Evolutionary conservation across 2,113 vertebrate species (phyloP).

Genomic region (Hydropotes inermis): DNA sequence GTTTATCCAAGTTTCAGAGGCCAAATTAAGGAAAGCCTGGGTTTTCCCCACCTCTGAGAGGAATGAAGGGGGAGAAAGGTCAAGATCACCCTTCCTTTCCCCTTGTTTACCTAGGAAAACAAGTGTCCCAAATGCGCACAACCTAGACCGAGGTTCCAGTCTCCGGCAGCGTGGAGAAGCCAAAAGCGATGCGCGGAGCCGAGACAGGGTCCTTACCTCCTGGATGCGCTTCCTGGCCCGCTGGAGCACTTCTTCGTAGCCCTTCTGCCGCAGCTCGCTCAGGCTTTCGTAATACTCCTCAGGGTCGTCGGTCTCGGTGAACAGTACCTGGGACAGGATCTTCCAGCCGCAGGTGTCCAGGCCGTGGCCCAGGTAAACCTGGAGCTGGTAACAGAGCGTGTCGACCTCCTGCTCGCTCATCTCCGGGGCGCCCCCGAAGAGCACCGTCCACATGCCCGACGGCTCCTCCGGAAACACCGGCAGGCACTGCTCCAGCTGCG

Average conservation of each 20-base stretch:
- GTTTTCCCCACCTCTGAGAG: not conserved
- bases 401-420: constrained; percentile 87
- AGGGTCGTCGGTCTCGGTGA: constrained; percentile 91
- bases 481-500: constrained; percentile 92
- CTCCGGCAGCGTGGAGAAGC: not conserved
- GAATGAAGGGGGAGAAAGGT: not conserved
- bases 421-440: constrained; percentile 86
- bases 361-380: constrained; percentile 94
- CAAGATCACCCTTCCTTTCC: not conserved
- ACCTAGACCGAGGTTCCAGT: not conserved
- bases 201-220: constrained; percentile 83
- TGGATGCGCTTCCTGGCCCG: constrained; percentile 89
- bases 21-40: not conserved
- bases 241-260: constrained; percentile 94
- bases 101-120: not conserved
- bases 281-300: constrained; percentile 98
- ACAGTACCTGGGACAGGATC: constrained; percentile 96
- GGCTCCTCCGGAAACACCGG: constrained; percentile 94
- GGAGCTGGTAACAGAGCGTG: constrained; percentile 89
- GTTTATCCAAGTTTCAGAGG: not conserved
- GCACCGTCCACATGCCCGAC: constrained; percentile 92
- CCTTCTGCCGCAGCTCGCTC: constrained; percentile 93
- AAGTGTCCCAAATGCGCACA: not conserved
- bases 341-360: constrained; percentile 98
- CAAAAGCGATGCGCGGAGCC: not conserved